Evolutionary conservation across 2,113 vertebrate genomes (phyloP), one percentile per base, ranked within the genome.

Genomic region (Corvus hawaiiensis): DNA sequence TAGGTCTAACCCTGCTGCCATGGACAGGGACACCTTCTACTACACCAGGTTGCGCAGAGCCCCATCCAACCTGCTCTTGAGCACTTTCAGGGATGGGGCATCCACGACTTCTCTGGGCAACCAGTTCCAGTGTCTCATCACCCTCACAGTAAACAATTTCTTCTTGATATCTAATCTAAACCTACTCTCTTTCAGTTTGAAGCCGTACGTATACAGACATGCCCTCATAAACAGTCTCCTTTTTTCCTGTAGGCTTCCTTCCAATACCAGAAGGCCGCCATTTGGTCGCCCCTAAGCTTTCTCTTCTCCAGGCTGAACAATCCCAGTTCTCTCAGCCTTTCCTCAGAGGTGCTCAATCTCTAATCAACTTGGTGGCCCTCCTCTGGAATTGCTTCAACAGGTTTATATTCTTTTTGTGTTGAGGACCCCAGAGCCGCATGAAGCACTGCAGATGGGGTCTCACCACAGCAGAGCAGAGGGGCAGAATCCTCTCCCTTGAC

Each of bases 281-380:
- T 13, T 52, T 9, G 7, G 15, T 87, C 0, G 0, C 15, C 48
- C 10, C 64, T 48, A 62, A 46, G 5, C 13, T 61, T 39, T 62
- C 22, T 39, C 15, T 69, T 69, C 28, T 61, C 16, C 18, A 16
- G 9, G 46, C 5, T 61, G 58, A 39, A 46, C 13, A 68, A 33
- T 16, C 9, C 21, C 9, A 54, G 4, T 39, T 69, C 8, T 48
- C 13, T 48, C 30, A 41, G 7, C 20, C 16, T 41, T 55, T 63
- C 55, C 20, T 72, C 41, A 35, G 39, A 41, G 39, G 6, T 24
- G 8, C 7, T 62, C 11, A 3, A 3, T 78, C 13, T 54, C 24
- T n/a, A 71, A 71, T 11, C 30, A 30, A 2, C 20, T 33, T 44
- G 33, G 46, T 48, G 20, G 9, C 33, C 7, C 27, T 62, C 28